Conservation (phyloP, 1,140 invertebrate genomes). For the Mylabris phalerata region DNA sequence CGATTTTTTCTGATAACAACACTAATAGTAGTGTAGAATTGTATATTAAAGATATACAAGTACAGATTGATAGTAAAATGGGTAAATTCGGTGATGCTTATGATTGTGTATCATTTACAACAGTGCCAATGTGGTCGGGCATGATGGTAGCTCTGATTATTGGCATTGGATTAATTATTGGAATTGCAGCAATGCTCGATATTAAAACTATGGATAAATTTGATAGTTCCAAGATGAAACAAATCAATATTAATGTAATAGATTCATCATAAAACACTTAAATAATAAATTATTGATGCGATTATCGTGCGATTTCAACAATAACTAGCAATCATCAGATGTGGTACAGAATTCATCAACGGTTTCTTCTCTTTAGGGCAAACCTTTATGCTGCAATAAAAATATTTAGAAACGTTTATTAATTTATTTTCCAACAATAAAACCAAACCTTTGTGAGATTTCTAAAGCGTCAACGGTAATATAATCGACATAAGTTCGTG, state of each 20-base stretch:
- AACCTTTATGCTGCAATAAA: conserved; percentile 48
- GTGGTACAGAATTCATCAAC: conserved; percentile 39
- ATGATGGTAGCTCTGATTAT: conserved; percentile 63
- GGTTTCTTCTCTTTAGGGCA: conserved; percentile 52
- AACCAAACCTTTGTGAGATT: conserved; percentile 50
- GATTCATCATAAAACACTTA: conserved; percentile 36
- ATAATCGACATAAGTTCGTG: conserved; percentile 62
- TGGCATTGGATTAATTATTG: conserved; percentile 60
- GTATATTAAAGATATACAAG: conserved; percentile 43
- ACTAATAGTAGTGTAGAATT: conserved; percentile 26
- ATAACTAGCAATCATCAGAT: conserved; percentile 29
- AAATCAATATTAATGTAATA: conserved; percentile 55
- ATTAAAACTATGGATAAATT: conserved; percentile 85
- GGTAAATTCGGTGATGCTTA: conserved; percentile 50
- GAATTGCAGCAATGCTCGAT: conserved; percentile 65
- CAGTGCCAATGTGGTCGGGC: conserved; percentile 69
- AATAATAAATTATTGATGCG: too few species aligned
- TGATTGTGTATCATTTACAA: conserved; percentile 74
- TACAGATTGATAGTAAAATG: conserved; percentile 42
- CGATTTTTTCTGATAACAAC: conserved; percentile 34
- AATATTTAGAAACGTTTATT: background rate
- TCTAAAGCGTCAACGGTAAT: conserved; percentile 66
- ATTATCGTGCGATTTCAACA: conserved; percentile 18
- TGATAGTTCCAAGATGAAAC: conserved; percentile 85
- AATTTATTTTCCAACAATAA: too few species aligned